These are phyloP conservation scores for Melospiza melodia DNA, from an alignment of 2,113 vertebrate species.

Conservation along the genomic window DNA sequence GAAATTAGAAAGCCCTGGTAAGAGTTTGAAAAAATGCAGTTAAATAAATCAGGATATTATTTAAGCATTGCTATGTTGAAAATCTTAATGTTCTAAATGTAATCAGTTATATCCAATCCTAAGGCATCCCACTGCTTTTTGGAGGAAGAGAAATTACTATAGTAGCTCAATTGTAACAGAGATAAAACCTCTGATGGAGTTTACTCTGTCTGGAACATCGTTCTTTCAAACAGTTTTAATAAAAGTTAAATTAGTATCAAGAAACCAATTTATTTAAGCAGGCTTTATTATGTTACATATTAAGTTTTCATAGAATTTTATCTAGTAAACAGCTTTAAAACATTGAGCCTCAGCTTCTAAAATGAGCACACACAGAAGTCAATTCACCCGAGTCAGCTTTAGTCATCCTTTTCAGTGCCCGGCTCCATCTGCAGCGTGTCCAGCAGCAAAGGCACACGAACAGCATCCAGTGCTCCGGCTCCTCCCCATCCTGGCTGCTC, in stretches of 20 bases:
- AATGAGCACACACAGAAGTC: neutral
- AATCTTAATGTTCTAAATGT: neutral
- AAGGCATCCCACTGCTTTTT: neutral
- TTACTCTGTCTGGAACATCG: neutral
- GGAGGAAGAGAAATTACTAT: neutral
- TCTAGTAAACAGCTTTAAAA: neutral
- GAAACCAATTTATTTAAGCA: neutral
- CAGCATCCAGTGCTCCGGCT: fast-evolving
- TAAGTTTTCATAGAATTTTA: neutral
- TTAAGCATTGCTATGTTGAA: neutral
- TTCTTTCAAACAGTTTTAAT: neutral
- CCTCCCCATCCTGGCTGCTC: neutral
- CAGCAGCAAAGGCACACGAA: neutral
- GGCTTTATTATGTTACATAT: neutral
- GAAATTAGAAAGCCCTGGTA: neutral
- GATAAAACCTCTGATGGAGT: neutral
- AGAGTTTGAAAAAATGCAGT: neutral
- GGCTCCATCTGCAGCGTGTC: neutral
- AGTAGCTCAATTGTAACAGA: neutral
- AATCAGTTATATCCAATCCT: neutral
- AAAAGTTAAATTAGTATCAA: constrained; percentile 3
- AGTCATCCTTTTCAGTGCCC: neutral
- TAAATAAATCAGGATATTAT: neutral
- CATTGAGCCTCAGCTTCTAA: neutral
- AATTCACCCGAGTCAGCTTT: neutral